These are phyloP conservation scores for Conus canariensis DNA, from an alignment of 2,888 invertebrate species.

Conservation along the genomic window DNA sequence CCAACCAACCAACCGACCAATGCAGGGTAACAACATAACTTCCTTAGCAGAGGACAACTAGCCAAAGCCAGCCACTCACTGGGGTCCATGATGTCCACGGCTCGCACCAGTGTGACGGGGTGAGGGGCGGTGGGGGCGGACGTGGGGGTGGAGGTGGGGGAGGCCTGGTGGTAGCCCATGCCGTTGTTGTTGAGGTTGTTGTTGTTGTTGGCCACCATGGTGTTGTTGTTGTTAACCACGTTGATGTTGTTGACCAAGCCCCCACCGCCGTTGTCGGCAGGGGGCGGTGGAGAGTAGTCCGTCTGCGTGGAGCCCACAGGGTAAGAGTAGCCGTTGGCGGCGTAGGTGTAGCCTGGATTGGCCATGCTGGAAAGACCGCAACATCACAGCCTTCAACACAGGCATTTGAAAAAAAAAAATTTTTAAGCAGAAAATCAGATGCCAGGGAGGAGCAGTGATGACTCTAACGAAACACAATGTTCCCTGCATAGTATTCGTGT, in stretches of 20 bases:
- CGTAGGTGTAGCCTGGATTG: conserved; percentile 45
- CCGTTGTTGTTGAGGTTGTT: conserved; percentile 43
- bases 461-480: too few relatives aligned
- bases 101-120: conserved; percentile 62
- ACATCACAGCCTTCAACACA: not conserved
- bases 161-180: conserved; percentile 37
- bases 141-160: conserved; percentile 20
- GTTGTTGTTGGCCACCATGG: conserved; percentile 40
- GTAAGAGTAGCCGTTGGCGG: conserved; percentile 63
- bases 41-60: too few relatives aligned
- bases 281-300: conserved; percentile 50
- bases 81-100: conserved; percentile 70
- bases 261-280: conserved; percentile 49
- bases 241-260: conserved; percentile 47
- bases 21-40: too few relatives aligned
- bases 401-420: not conserved
- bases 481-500: too few relatives aligned
- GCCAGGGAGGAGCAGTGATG: too few relatives aligned
- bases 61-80: conserved; percentile 50
- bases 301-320: conserved; percentile 48
- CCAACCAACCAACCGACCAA: too few relatives aligned
- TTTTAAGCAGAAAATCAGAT: too few relatives aligned
- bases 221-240: conserved; percentile 42
- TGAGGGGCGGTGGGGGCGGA: conserved; percentile 55
- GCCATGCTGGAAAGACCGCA: conserved; percentile 48